Evolutionary conservation across 2,888 invertebrate species (phyloP).

Genomic region (Peribatodes rhomboidaria): DNA sequence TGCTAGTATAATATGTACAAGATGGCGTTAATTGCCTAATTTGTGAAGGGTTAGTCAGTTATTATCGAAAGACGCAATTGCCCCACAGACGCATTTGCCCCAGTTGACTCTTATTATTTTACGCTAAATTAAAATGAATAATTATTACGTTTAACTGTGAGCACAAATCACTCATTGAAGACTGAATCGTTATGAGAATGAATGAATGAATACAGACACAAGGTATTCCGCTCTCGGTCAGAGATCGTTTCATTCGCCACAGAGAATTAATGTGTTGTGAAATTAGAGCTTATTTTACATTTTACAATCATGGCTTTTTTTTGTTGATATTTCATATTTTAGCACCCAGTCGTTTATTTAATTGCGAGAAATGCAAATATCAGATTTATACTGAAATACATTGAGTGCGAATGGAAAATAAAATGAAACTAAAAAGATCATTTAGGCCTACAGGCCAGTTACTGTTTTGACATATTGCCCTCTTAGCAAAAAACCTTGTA

Average conservation of each 20-base stretch:
- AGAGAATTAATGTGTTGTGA: slow-evolving; percentile 15
- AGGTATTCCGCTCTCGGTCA: slow-evolving; percentile 12
- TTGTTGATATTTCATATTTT: neutral
- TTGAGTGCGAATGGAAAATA: neutral
- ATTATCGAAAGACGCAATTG: no score
- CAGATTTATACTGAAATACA: neutral
- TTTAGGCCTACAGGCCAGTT: no score
- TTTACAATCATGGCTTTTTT: neutral
- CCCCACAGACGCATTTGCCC: no score
- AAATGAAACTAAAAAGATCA: neutral
- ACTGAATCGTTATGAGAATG: slow-evolving; percentile 13
- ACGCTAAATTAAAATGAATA: neutral
- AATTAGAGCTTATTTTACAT: slow-evolving; percentile 11
- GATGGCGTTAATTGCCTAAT: no score
- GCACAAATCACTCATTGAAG: slow-evolving; percentile 9
- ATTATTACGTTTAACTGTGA: neutral
- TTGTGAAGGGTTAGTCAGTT: no score
- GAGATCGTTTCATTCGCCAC: slow-evolving; percentile 8
- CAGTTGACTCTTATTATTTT: no score
- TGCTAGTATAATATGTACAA: no score
- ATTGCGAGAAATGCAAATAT: neutral
- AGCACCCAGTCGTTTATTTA: neutral
- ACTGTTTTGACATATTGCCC: no score
- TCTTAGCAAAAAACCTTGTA: no score
- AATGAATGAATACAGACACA: slow-evolving; percentile 10